phyloP scores from a whole-genome alignment of 2,888 invertebrate species.

The Thereva nobilitata region DNA sequence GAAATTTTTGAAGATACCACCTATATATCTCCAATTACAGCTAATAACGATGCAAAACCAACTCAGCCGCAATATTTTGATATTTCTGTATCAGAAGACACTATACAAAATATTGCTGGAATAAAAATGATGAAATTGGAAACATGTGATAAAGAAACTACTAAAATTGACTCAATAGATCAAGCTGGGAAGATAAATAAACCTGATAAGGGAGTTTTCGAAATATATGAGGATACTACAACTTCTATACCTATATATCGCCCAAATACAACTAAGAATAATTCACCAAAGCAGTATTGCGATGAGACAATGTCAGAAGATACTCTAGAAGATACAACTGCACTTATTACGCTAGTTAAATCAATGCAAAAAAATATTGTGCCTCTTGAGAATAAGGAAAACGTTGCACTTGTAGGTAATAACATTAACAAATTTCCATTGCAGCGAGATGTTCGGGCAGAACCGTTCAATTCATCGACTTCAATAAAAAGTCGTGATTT shows the following conservation, averaged over 20 bases:
- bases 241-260: neutral
- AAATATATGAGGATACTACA: conserved; percentile 28
- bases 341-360: neutral
- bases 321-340: neutral
- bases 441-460: neutral
- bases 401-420: neutral
- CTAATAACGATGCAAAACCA: neutral
- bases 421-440: neutral
- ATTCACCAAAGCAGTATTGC: neutral
- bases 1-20: conserved; percentile 8
- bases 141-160: neutral
- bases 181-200: neutral
- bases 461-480: conserved; percentile 9
- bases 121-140: neutral
- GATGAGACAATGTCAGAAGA: neutral
- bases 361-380: neutral
- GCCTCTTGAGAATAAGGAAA: neutral
- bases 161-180: conserved; percentile 9
- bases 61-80: conserved; percentile 2
- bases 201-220: conserved; percentile 23
- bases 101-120: conserved; percentile 9
- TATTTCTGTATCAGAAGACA: conserved; percentile 13
- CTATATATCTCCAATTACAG: neutral
- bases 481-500: conserved; percentile 31
- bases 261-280: neutral